Evolutionary conservation across 2,888 invertebrate genomes (phyloP).

Genomic region (Apomyelois bistriatella): DNA sequence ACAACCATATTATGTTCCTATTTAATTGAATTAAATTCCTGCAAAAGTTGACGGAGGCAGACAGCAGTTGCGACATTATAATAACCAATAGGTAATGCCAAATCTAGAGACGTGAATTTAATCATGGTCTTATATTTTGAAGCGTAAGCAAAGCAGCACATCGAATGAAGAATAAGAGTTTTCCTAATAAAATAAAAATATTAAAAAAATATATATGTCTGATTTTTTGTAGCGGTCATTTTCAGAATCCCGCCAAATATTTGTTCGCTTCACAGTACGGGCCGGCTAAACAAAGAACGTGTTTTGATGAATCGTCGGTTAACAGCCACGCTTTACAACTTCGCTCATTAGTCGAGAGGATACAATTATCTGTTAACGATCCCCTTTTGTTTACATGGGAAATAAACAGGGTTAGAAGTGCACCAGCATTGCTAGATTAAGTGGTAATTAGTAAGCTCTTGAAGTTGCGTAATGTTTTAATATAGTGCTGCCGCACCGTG

Average conservation of each 20-base stretch:
- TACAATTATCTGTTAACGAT: conserved; percentile 9
- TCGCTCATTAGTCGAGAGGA: conserved; percentile 5
- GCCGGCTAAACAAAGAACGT: not conserved
- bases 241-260: not conserved
- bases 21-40: too few species aligned
- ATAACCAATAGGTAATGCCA: too few species aligned
- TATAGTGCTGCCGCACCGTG: not conserved
- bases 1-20: too few species aligned
- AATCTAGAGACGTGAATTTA: too few species aligned
- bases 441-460: not conserved
- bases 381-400: conserved; percentile 4
- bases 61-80: too few species aligned
- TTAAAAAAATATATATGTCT: too few species aligned
- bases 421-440: not conserved
- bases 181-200: too few species aligned
- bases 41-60: too few species aligned
- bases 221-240: too few species aligned
- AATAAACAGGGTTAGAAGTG: conserved; percentile 5
- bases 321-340: conserved; percentile 9
- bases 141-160: too few species aligned
- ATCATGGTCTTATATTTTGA: too few species aligned
- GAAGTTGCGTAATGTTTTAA: not conserved
- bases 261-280: not conserved
- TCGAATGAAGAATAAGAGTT: too few species aligned
- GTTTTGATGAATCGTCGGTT: conserved; percentile 9